Conservation (phyloP, 2,797 vertebrate species). For the Crax fasciolata region DNA sequence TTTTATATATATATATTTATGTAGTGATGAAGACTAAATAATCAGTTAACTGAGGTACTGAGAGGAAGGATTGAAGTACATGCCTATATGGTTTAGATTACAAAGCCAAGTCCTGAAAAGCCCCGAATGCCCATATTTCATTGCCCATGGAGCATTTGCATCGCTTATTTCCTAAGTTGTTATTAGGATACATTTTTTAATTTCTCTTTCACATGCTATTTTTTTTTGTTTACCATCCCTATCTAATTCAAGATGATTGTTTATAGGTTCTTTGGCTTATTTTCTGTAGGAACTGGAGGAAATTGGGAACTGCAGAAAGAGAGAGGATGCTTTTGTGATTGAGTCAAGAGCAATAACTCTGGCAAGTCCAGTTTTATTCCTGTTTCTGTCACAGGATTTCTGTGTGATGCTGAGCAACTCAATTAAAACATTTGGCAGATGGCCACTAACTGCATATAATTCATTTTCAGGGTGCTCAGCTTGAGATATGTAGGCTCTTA, state of each 20-base stretch:
- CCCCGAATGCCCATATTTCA: neutral
- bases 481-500: conserved; percentile 69
- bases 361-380: conserved; percentile 65
- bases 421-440: conserved; percentile 76
- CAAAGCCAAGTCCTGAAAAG: neutral
- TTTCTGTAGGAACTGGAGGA: conserved; percentile 57
- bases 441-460: conserved; percentile 71
- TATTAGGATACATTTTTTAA: conserved; percentile 20
- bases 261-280: conserved; percentile 58
- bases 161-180: neutral
- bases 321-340: conserved; percentile 63
- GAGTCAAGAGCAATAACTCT: conserved; percentile 58
- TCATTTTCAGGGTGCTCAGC: conserved; percentile 75
- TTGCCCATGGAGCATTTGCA: neutral
- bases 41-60: neutral
- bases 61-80: neutral
- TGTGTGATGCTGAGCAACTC: conserved; percentile 70
- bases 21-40: neutral
- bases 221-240: conserved; percentile 30
- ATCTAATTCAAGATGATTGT: conserved; percentile 37
- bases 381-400: conserved; percentile 70
- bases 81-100: neutral
- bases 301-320: conserved; percentile 46
- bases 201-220: conserved; percentile 3
- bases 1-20: neutral